Evolutionary conservation across 2,797 vertebrate species (phyloP).

Genomic region (Smutsia gigantea): DNA sequence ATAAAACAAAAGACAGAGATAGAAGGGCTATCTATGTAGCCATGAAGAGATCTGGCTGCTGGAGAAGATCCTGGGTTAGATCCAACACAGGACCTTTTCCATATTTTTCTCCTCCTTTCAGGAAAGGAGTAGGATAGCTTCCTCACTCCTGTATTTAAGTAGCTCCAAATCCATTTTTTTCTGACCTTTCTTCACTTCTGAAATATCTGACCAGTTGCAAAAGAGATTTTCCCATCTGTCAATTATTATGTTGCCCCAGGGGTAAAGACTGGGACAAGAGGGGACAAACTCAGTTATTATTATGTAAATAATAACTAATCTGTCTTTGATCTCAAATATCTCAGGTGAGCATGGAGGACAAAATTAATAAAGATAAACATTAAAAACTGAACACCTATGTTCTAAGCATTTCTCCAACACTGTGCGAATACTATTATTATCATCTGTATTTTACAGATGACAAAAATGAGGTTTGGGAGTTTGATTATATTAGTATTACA

Average conservation of each 20-base stretch:
- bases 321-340: background rate
- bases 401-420: background rate
- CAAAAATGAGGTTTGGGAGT: background rate
- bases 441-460: background rate
- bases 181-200: background rate
- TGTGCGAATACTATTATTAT: background rate
- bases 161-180: background rate
- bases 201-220: background rate
- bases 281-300: background rate
- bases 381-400: background rate
- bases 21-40: background rate
- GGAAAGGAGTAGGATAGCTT: background rate
- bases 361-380: slow-evolving; percentile 17
- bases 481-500: background rate
- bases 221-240: background rate
- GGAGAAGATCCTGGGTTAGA: background rate
- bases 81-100: background rate
- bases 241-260: background rate
- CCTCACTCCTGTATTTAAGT: background rate
- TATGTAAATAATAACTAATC: background rate
- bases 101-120: background rate
- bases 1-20: background rate
- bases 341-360: background rate
- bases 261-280: background rate
- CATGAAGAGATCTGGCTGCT: background rate